Base-by-base conservation (phyloP, 2,797 vertebrate genomes). In the Furcifer pardalis region DNA sequence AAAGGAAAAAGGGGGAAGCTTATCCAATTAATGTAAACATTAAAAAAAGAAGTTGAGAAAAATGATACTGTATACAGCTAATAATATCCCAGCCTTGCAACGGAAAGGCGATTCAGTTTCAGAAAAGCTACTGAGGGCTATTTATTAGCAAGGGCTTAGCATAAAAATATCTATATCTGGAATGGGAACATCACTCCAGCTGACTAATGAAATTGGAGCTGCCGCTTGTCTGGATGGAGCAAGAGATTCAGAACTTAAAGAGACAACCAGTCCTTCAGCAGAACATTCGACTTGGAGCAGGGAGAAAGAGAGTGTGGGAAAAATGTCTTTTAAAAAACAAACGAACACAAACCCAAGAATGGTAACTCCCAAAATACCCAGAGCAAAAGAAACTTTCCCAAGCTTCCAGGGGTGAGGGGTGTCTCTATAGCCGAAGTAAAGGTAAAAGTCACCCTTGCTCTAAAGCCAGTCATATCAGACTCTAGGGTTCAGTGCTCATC, bases 181-280 rank as follows among this genome's bases (percentile, higher is more conserved):
- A 91, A 89, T 86, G 63, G 75, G 49, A 92, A 84, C 81, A 85
- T 92, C 84, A 86, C 42, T 89, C 86, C 25, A 52, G 87, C 87
- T 91, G 93, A 80, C 92, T 87, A 93, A 87, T 88, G 90, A 93
- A 90, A 93, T 1, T 44, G 78, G 90, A 94, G 85, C 89, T 86
- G 83, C 75, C 68, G 88, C 72, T 90, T 91, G 77, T 90, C 86
- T 77, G 49, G 52, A 81, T 91, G 89, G 91, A 93, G 93, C 84
- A 89, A 60, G 63, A 89, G 86, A 90, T 42, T 87, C 86, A 78
- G 76, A 81, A 93, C 92, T 92, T 90, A 90, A 94, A 94, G 91
- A 89, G 86, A 84, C 79, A 60, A 5, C 15, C 13, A 84, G 84
- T 59, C 68, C 30, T 3, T 25, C 12, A 21, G 12, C 10, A 69